Evolutionary conservation across 2,888 invertebrate genomes (phyloP).

Genomic region (Vandiemenella viatica): DNA sequence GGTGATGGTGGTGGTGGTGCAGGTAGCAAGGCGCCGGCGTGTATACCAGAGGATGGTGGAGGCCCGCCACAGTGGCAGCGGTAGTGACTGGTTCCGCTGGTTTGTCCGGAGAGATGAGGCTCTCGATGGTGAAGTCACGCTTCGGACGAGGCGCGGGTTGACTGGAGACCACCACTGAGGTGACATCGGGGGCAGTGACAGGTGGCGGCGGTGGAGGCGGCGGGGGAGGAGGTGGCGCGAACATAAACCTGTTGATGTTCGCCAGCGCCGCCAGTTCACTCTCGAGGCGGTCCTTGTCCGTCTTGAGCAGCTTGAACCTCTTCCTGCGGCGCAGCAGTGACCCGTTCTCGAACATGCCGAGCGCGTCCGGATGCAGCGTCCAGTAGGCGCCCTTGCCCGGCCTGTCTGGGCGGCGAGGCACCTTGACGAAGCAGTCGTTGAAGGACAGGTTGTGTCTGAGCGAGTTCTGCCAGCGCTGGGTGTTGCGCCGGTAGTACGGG

Average conservation of each 20-base stretch:
- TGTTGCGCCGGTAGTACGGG: conserved; percentile 72
- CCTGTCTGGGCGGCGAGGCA: conserved; percentile 59
- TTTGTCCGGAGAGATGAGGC: conserved; percentile 64
- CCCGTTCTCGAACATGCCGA: conserved; percentile 81
- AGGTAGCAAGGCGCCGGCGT: conserved; percentile 23
- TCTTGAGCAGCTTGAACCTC: conserved; percentile 66
- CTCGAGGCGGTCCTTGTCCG: conserved; percentile 43
- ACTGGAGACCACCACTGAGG: conserved; percentile 2
- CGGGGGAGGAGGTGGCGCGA: conserved; percentile 33
- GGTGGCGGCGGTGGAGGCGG: conserved; percentile 22
- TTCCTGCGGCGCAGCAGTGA: conserved; percentile 63
- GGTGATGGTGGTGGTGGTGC: conserved; percentile 4
- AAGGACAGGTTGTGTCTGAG: conserved; percentile 84
- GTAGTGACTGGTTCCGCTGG: conserved; percentile 31
- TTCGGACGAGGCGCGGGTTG: conserved; percentile 33
- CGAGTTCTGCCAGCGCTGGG: conserved; percentile 62
- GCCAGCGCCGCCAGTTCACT: conserved; percentile 59
- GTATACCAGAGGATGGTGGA: conserved; percentile 20
- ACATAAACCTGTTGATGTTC: conserved; percentile 54
- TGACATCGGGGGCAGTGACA: conserved; percentile 6
- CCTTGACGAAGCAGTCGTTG: conserved; percentile 93
- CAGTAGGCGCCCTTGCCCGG: conserved; percentile 78
- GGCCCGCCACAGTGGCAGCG: conserved; percentile 2
- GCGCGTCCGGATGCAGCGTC: conserved; percentile 64
- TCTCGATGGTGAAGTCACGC: conserved; percentile 76